A percentile compares a stretch with the other conserved stretches of the same genome.
Evolutionary conservation across 2,888 invertebrate species (phyloP).

Genomic region (Lasioglossum leucozonium): DNA sequence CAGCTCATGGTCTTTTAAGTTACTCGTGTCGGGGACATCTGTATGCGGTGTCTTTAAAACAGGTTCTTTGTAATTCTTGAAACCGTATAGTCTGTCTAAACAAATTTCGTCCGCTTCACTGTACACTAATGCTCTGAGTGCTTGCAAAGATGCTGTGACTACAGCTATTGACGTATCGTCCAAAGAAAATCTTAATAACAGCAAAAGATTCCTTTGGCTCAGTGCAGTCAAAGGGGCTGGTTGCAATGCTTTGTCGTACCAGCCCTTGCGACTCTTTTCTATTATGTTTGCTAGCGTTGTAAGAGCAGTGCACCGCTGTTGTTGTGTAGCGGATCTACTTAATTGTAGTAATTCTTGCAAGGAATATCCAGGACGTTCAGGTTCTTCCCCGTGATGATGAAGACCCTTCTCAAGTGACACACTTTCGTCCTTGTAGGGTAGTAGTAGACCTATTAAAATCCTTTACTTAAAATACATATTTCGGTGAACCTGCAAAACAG

Average conservation of each 20-base stretch:
- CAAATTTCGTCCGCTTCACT: constrained; percentile 92
- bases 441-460: constrained; percentile 86
- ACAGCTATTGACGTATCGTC: constrained; percentile 92
- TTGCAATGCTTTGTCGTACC: constrained; percentile 91
- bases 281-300: constrained; percentile 92
- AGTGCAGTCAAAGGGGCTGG: constrained; percentile 87
- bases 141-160: constrained; percentile 91
- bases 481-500: background rate
- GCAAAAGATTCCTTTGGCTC: constrained; percentile 90
- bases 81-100: constrained; percentile 88
- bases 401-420: constrained; percentile 88
- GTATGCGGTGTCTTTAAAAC: constrained; percentile 77
- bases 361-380: constrained; percentile 95
- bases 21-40: constrained; percentile 86
- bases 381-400: constrained; percentile 97
- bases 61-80: constrained; percentile 83
- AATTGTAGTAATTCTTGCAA: constrained; percentile 94
- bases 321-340: constrained; percentile 90
- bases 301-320: constrained; percentile 93
- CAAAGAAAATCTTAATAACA: constrained; percentile 93
- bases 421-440: constrained; percentile 89
- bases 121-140: constrained; percentile 90
- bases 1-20: constrained; percentile 94
- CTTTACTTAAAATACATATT: background rate
- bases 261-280: constrained; percentile 90